Conservation (phyloP, 2,113 vertebrate species). For the Corynorhinus townsendii region DNA sequence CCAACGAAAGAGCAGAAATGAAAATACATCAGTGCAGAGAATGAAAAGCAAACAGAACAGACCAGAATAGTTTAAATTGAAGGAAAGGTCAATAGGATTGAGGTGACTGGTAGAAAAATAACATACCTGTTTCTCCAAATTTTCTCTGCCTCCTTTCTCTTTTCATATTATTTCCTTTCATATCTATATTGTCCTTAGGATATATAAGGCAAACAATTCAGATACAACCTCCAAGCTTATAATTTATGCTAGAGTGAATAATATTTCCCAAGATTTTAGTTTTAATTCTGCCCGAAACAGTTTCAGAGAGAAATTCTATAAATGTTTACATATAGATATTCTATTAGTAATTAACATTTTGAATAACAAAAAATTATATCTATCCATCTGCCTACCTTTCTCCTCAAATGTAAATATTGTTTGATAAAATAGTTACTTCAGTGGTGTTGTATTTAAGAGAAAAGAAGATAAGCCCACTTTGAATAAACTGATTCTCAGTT, state of each 20-base stretch:
- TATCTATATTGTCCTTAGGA: background rate
- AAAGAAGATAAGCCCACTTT: background rate
- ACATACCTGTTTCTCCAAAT: background rate
- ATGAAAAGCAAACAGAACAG: conserved; percentile 5
- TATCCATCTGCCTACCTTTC: background rate
- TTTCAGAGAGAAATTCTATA: conserved; percentile 38
- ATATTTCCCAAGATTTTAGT: background rate
- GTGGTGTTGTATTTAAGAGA: background rate
- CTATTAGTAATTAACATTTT: conserved; percentile 52
- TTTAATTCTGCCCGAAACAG: conserved; percentile 21
- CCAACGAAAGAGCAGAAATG: background rate
- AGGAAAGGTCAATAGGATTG: background rate
- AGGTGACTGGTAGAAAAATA: background rate
- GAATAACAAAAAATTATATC: background rate
- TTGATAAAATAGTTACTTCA: background rate
- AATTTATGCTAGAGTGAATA: background rate
- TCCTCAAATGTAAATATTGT: background rate
- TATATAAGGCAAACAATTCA: background rate
- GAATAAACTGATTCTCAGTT: background rate
- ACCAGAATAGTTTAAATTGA: background rate
- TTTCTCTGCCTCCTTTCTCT: background rate
- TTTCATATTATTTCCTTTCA: background rate
- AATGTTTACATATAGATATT: background rate
- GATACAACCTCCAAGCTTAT: background rate
- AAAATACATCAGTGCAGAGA: conserved; percentile 38